phyloP scores from a whole-genome alignment of 2,888 invertebrate genomes.

The Spisula subtruncata region DNA sequence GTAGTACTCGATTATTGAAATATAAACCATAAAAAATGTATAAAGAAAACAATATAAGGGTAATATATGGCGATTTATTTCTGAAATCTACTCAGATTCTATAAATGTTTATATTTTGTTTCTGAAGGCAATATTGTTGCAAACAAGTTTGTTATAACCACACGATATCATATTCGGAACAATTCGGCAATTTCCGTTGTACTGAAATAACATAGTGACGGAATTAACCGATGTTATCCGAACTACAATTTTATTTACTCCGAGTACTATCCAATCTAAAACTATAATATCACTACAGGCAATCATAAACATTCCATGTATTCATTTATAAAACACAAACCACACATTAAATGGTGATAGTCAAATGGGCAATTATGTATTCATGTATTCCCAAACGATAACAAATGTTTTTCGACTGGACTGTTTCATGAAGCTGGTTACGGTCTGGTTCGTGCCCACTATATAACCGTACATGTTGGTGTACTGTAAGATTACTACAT shows the following conservation, averaged over 20 bases:
- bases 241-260: no score
- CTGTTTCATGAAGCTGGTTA: no score
- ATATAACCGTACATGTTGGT: no score
- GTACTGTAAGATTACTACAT: no score
- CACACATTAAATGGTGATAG: neutral
- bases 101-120: neutral
- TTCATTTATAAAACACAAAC: constrained; percentile 5
- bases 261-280: neutral
- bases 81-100: constrained; percentile 4
- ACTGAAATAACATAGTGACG: no score
- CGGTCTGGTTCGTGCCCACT: no score
- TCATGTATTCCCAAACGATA: no score
- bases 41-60: neutral
- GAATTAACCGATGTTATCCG: no score
- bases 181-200: no score
- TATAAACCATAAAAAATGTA: no score
- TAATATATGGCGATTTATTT: constrained; percentile 20
- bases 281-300: constrained; percentile 5
- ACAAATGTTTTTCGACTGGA: no score
- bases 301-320: neutral
- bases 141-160: neutral
- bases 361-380: neutral
- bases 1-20: no score
- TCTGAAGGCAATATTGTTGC: constrained; percentile 9
- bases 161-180: neutral